Conservation (phyloP, 2,888 invertebrate genomes). For the Nycteola revayana region DNA sequence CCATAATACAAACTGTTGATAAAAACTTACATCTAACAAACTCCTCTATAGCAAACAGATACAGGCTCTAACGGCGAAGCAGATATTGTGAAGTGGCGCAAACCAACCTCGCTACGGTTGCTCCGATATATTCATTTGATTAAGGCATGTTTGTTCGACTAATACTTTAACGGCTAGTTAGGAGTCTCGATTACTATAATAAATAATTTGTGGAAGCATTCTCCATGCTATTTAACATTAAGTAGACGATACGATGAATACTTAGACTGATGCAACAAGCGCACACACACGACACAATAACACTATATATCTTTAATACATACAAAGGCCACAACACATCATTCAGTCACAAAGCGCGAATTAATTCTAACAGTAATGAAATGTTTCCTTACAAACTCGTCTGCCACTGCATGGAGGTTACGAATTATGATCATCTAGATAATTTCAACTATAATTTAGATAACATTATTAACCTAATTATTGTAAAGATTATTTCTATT, state of each 20-base stretch:
- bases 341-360: conserved; percentile 80
- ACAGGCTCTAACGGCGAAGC: conserved; percentile 58
- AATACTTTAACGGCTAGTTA: conserved; percentile 65
- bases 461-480: conserved; percentile 60
- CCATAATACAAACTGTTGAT: conserved; percentile 73
- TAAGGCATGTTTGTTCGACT: conserved; percentile 64
- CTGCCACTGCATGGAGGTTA: conserved; percentile 38
- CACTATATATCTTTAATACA: conserved; percentile 65
- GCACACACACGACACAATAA: conserved; percentile 65
- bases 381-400: conserved; percentile 53
- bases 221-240: conserved; percentile 53
- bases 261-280: conserved; percentile 73
- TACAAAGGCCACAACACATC: conserved; percentile 82
- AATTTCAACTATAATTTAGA: conserved; percentile 55
- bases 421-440: conserved; percentile 32
- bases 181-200: conserved; percentile 53
- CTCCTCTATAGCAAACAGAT: conserved; percentile 52
- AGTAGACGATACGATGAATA: conserved; percentile 57
- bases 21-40: conserved; percentile 76
- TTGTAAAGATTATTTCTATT: conserved; percentile 60
- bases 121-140: conserved; percentile 31
- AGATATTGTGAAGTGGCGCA: conserved; percentile 52
- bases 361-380: conserved; percentile 58
- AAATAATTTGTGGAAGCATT: conserved; percentile 72
- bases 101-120: conserved; percentile 41